Percentiles rank a stretch among this genome's conserved stretches.
phyloP scores from a whole-genome alignment of 2,113 vertebrate genomes.

The Budorcas taxicolor region DNA sequence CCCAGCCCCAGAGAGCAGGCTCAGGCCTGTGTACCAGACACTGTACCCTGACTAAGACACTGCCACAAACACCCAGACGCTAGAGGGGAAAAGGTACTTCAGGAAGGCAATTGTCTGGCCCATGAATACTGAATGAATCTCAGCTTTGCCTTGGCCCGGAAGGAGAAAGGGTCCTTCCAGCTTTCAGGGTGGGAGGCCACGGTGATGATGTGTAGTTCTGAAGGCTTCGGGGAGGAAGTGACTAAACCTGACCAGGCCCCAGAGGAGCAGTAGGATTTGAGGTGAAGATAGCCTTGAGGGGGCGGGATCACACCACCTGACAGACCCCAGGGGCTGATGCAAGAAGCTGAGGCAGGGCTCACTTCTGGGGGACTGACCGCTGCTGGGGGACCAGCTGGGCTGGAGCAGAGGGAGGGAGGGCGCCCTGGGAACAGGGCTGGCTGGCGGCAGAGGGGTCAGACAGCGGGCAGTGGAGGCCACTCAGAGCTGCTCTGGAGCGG shows the following conservation, averaged over 20 bases:
- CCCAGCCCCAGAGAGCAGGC: not conserved
- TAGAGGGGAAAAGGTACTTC: not conserved
- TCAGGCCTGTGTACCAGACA: not conserved
- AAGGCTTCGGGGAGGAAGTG: not conserved
- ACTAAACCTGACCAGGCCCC: not conserved
- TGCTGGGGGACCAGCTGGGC: not conserved
- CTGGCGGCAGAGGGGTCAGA: too few relatives aligned
- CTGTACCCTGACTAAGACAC: not conserved
- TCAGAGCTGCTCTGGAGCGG: not conserved
- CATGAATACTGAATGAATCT: not conserved
- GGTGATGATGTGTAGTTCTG: not conserved
- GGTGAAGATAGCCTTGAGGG: not conserved
- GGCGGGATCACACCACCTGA: not conserved
- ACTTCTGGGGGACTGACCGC: not conserved
- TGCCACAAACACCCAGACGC: not conserved
- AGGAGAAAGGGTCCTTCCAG: not conserved
- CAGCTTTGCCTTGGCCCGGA: not conserved
- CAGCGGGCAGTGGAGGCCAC: not conserved
- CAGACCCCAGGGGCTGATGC: not conserved
- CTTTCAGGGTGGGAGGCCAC: rapidly evolving
- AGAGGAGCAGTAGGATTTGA: not conserved
- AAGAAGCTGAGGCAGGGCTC: not conserved
- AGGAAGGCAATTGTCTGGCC: not conserved
- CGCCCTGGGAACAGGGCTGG: not conserved
- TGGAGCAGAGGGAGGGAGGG: not conserved